Base-by-base conservation (phyloP, 2,797 vertebrate genomes). In the Sebastolobus altivelis region DNA sequence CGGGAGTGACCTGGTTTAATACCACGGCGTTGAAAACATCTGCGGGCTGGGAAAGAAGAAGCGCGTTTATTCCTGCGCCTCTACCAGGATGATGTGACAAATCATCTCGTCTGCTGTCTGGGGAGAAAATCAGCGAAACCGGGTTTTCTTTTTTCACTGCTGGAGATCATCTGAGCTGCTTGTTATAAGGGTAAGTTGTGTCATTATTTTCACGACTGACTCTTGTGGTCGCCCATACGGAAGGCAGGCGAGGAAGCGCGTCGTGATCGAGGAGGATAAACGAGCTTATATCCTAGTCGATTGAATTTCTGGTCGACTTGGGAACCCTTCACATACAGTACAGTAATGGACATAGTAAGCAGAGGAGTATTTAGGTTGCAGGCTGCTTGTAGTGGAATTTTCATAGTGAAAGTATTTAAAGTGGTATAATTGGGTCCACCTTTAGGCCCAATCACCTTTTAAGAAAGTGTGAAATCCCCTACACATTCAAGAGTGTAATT, bases 71-170 rank as follows among this genome's bases (percentile, higher is more conserved):
- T 86, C 74, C 86, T 75, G 89, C 87, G 75, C 82, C 52, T 80
- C 87, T 78, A 61, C 66, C 84, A 83, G 72, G 90, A 96, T 93
- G 95, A 95, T 95, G 95, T 96, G 95, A 96, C 92, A 83, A 80
- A 81, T 84, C 86, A 40, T 59, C 58, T 77, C 65, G 63, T 69
- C 79, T 77, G 85, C 86, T 77, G 79, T 63, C 66, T 83, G 66
- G 79, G 67, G 61, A 71, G 56, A 37, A 55, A 20, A 40, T 63
- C 35, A 75, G 82, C 75, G 65, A 67, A 73, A 29, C 62, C 77
- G 75, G 85, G 86, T 84, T 86, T 77, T 83, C 31, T 68, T 58
- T 43, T 46, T 69, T 38, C 79, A 46, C 81, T 67, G 86, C 90
- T 79, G 91, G 82, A 75, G 83, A 89, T 72, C 83, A 67, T 77